Percentiles rank a stretch among this genome's conserved stretches.
Conservation (phyloP, 2,113 vertebrate genomes). For the Herpetotheres cachinnans region DNA sequence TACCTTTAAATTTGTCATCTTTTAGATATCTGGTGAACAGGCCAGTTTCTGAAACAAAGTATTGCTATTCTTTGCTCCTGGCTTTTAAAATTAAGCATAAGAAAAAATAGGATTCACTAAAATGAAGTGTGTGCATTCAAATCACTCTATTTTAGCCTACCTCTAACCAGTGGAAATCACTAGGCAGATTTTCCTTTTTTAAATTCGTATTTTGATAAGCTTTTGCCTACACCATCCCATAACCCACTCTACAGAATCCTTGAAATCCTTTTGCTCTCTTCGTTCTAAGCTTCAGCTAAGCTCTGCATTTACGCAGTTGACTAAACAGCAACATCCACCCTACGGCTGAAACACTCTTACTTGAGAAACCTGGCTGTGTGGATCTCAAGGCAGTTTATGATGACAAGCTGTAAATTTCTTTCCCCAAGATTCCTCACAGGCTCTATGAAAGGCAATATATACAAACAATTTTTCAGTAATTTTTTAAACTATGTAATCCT, state of each 20-base stretch:
- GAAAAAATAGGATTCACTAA: background rate
- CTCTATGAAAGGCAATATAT: background rate
- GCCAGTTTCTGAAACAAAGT: background rate
- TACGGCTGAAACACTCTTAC: background rate
- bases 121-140: background rate
- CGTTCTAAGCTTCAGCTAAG: background rate
- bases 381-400: background rate
- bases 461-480: background rate
- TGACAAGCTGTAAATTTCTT: background rate
- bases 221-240: background rate
- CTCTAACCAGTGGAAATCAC: background rate
- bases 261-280: background rate
- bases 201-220: background rate
- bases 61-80: background rate
- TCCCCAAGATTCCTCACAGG: background rate
- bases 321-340: background rate
- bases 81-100: background rate
- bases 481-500: background rate
- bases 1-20: background rate
- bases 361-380: background rate
- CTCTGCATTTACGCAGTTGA: background rate
- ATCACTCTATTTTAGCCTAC: background rate
- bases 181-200: background rate
- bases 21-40: background rate
- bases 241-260: background rate